These are phyloP conservation scores for Micrasema longulum DNA, from an alignment of 1,140 invertebrate genomes.

Conservation along the genomic window DNA sequence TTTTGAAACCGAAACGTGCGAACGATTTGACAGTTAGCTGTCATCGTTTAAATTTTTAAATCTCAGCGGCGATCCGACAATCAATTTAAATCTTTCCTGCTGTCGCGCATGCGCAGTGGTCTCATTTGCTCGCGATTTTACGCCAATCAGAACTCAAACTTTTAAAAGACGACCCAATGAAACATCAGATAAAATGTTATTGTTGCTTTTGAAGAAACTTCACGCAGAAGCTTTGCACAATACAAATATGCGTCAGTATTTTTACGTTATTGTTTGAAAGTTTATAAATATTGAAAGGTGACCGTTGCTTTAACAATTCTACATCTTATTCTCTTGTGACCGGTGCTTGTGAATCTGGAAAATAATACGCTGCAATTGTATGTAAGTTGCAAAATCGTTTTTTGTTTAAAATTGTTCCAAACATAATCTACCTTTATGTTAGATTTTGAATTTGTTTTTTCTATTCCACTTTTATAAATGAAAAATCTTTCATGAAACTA, in stretches of 20 bases:
- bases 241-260: conserved; percentile 6
- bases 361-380: neutral
- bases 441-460: conserved; percentile 10
- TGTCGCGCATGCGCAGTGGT: conserved; percentile 26
- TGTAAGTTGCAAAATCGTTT: neutral
- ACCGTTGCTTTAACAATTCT: conserved; percentile 16
- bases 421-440: neutral
- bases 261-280: conserved; percentile 14
- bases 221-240: conserved; percentile 32
- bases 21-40: too few relatives aligned
- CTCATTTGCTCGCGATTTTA: conserved; percentile 17
- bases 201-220: conserved; percentile 46
- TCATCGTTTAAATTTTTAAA: neutral
- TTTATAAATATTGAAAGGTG: conserved; percentile 26
- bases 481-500: too few relatives aligned
- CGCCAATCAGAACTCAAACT: conserved; percentile 19
- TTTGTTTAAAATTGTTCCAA: conserved; percentile 27
- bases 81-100: conserved; percentile 28
- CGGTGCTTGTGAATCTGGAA: conserved; percentile 2
- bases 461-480: too few relatives aligned
- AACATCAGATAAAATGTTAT: conserved; percentile 13
- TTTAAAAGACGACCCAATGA: conserved; percentile 23
- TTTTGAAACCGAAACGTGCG: too few relatives aligned
- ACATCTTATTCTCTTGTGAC: neutral
- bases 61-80: too few relatives aligned